Base-by-base conservation (phyloP, 1,140 invertebrate genomes). In the Protaetia brevitarsis region DNA sequence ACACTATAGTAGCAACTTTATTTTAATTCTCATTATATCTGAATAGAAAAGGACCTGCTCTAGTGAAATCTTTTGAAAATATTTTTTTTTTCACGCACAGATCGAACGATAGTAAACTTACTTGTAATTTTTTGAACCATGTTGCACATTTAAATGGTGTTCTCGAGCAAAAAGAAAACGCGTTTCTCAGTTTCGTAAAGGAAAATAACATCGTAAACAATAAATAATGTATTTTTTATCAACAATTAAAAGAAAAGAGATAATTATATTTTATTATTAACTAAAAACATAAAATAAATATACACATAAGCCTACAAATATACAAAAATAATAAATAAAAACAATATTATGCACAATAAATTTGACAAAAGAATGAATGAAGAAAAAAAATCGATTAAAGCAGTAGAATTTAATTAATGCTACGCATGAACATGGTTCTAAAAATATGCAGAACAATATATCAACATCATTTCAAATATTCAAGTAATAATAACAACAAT, bases 271-370 rank as follows among this genome's bases (percentile, higher is more conserved):
- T 51, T 3, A 51, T 51, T 51, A 51, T 51, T 23, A 51, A 51
- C 41, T 51, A 51, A 51, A n/a, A 51, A 51, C 41, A 51, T 51
- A 51, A 51, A 51, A 51, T 51, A 51, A 51, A 51, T 51, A 51
- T 51, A 51, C 19, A 51, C 41, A 51, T 51, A 51, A 19, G 19
- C 41, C 41, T 51, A 19, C 41, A 51, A 51, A 51, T 51, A 51
- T 51, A 51, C 41, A 51, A 51, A 51, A 51, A 51, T 23, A 51
- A 51, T 51, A 51, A 51, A 51, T 51, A 51, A 51, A 51, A 51
- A 51, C 41, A 51, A 51, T 51, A 51, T 21, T 51, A 51, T 51
- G 41, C 41, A 19, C 16, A 51, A 51, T 51, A 45, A 51, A 51
- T 16, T 51, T 51, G 41, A 19, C 41, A 23, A 51, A 21, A 10